A percentile compares a stretch with the other conserved stretches of the same genome.
Evolutionary conservation across 2,113 vertebrate species (phyloP).

Genomic region (Semnopithecus entellus): DNA sequence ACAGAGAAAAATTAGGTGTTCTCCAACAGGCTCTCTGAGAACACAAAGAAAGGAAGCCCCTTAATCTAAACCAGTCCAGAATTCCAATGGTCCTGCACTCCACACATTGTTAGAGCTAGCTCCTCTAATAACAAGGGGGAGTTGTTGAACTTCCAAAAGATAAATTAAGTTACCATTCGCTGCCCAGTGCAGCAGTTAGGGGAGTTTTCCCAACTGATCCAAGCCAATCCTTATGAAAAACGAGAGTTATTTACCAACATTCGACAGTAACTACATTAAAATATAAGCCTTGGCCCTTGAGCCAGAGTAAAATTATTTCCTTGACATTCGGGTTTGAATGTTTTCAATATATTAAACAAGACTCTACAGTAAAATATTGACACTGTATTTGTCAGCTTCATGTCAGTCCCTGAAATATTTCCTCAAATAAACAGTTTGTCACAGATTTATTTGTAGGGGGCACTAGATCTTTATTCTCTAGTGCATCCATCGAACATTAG

Average conservation of each 20-base stretch:
- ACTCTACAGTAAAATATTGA: slow-evolving; percentile 25
- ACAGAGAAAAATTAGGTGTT: slow-evolving; percentile 70
- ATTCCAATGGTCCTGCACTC: slow-evolving; percentile 44
- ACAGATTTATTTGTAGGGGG: background rate
- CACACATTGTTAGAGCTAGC: slow-evolving; percentile 32
- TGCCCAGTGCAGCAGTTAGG: background rate
- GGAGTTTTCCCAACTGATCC: background rate
- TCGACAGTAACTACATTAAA: slow-evolving; percentile 44
- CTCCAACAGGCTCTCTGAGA: slow-evolving; percentile 30
- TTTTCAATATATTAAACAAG: slow-evolving; percentile 10
- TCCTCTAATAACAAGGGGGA: slow-evolving; percentile 29
- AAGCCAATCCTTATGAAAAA: background rate
- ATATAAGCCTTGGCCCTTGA: background rate
- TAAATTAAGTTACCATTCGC: slow-evolving; percentile 41
- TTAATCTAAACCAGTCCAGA: slow-evolving; percentile 50
- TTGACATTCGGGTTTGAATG: slow-evolving; percentile 52
- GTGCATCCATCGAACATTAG: background rate
- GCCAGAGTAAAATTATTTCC: slow-evolving; percentile 5
- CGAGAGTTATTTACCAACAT: slow-evolving; percentile 48
- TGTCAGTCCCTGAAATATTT: slow-evolving; percentile 37
- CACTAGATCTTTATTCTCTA: background rate
- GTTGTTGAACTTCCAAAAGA: slow-evolving; percentile 57
- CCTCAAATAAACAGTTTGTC: background rate
- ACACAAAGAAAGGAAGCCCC: slow-evolving; percentile 26
- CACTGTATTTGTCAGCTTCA: slow-evolving; percentile 23